Conservation (phyloP, 35 echinoderm and acorn worm genomes). For the Ophiothrix spiculata region DNA sequence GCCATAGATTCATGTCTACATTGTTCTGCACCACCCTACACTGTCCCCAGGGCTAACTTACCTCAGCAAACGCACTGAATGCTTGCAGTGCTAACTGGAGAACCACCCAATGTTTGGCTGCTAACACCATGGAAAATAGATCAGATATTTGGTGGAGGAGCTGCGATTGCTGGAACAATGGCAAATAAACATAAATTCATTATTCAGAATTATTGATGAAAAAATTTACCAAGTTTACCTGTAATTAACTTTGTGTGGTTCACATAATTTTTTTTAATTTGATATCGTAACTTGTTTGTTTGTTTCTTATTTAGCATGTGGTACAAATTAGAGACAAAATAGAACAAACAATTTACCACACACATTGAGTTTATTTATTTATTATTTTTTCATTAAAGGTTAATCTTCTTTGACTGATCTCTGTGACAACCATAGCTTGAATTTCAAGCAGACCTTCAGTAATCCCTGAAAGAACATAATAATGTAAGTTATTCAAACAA, state of each 20-base stretch:
- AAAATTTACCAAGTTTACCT: neutral
- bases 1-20: neutral
- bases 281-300: neutral
- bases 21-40: too few species aligned
- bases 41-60: too few species aligned
- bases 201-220: neutral
- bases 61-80: constrained; percentile 84
- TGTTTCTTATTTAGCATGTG: too few species aligned
- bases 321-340: too few species aligned
- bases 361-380: too few species aligned
- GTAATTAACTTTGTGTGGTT: neutral
- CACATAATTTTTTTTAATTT: neutral
- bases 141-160: constrained; percentile 41
- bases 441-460: too few species aligned
- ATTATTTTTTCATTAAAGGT: too few species aligned
- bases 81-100: constrained; percentile 65
- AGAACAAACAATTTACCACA: too few species aligned
- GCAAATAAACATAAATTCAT: neutral
- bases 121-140: constrained; percentile 48
- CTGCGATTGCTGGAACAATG: constrained; percentile 29
- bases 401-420: too few species aligned
- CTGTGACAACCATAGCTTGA: too few species aligned
- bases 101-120: constrained; percentile 34
- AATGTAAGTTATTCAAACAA: too few species aligned
- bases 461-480: too few species aligned